A percentile compares a stretch with the other conserved stretches of the same genome.
Evolutionary conservation across 1,140 invertebrate genomes (phyloP).

Genomic region (Psilanteris sp.): DNA sequence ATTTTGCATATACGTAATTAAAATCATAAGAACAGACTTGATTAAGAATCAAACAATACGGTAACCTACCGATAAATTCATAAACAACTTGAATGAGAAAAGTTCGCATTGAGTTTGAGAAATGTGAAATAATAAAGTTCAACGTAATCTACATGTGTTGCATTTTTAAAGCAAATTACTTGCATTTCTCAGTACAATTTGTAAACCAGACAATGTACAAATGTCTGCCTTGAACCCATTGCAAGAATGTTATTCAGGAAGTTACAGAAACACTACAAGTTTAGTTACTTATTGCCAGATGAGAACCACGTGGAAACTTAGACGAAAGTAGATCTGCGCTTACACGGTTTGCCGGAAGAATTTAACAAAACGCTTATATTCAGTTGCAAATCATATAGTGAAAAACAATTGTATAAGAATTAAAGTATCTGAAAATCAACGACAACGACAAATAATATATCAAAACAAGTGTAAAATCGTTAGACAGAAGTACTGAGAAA

Average conservation of each 20-base stretch:
- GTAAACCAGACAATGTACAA: slow-evolving; percentile 13
- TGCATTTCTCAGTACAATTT: slow-evolving; percentile 18
- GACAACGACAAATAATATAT: no score
- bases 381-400: slow-evolving; percentile 2
- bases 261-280: slow-evolving; percentile 29
- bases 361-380: slow-evolving; percentile 11
- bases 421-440: no score
- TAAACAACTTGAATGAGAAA: slow-evolving; percentile 15
- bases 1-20: no score
- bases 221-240: slow-evolving; percentile 17
- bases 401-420: no score
- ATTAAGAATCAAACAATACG: no score
- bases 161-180: slow-evolving; percentile 19
- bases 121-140: slow-evolving; percentile 3
- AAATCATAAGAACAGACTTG: no score
- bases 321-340: slow-evolving; percentile 28
- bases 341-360: slow-evolving; percentile 12
- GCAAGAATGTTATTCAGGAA: slow-evolving; percentile 35
- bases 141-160: slow-evolving; percentile 19
- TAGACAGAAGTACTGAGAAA: no score
- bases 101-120: slow-evolving; percentile 6
- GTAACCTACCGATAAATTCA: no score
- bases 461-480: no score
- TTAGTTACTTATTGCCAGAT: slow-evolving; percentile 26
- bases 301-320: slow-evolving; percentile 22